phyloP scores from a whole-genome alignment of 2,113 vertebrate species.

The Orcinus orca region DNA sequence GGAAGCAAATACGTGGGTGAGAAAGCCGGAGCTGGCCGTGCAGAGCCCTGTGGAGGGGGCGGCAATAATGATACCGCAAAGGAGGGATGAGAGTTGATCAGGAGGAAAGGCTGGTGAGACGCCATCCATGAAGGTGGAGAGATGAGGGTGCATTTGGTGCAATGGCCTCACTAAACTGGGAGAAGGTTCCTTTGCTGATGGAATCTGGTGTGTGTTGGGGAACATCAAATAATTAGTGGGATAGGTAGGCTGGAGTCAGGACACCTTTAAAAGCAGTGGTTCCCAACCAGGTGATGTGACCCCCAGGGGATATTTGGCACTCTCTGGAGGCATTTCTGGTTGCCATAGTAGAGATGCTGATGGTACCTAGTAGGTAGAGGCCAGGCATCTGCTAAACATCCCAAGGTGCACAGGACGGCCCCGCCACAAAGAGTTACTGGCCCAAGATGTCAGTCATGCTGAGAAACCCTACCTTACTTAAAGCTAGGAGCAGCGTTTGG shows the following conservation, averaged over 20 bases:
- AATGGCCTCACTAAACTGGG: not conserved
- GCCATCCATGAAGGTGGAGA: accelerated
- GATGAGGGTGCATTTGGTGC: not conserved
- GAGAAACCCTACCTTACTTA: not conserved
- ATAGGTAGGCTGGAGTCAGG: not conserved
- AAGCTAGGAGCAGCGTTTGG: not conserved
- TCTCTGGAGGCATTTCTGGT: too few relatives aligned
- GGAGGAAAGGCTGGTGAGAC: not conserved
- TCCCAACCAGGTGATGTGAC: not conserved
- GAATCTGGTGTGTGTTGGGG: not conserved
- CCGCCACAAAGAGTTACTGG: not conserved
- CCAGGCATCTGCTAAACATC: too few relatives aligned
- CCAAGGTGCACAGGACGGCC: not conserved
- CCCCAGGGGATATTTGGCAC: not conserved
- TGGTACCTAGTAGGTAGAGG: too few relatives aligned
- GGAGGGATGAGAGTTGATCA: not conserved
- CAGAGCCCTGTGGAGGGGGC: accelerated
- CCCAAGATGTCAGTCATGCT: not conserved
- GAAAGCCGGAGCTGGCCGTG: not conserved
- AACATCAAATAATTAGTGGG: not conserved
- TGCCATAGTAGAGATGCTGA: accelerated
- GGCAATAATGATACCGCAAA: accelerated
- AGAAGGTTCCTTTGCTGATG: not conserved
- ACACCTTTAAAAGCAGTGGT: not conserved
- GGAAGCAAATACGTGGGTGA: not conserved